Evolutionary conservation across 2,888 invertebrate species (phyloP).

Genomic region (Pseudoips prasinana): DNA sequence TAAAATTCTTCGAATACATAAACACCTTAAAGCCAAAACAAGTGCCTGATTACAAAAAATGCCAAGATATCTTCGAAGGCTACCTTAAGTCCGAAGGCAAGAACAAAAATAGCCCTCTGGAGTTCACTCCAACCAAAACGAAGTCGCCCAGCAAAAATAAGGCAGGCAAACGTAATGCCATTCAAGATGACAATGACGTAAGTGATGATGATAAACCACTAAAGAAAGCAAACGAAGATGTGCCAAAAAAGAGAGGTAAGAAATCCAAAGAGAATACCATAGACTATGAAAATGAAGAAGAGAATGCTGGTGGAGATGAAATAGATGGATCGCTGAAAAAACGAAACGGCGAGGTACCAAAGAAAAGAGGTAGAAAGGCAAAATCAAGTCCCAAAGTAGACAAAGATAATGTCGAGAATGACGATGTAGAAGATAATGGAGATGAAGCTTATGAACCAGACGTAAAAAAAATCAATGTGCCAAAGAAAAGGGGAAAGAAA

Average conservation of each 20-base stretch:
- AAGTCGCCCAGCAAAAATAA: slow-evolving; percentile 34
- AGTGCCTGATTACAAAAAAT: slow-evolving; percentile 87
- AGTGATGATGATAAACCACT: slow-evolving; percentile 11
- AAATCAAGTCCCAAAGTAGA: neutral
- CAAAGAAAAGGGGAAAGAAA: slow-evolving; percentile 35
- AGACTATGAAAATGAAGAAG: slow-evolving; percentile 48
- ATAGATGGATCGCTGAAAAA: slow-evolving; percentile 1
- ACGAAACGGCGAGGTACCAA: slow-evolving; percentile 1
- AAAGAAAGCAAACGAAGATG: slow-evolving; percentile 1
- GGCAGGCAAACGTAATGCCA: slow-evolving; percentile 18
- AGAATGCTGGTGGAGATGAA: neutral
- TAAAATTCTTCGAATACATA: slow-evolving; percentile 86
- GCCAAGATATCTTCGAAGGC: slow-evolving; percentile 83
- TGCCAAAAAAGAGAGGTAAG: slow-evolving; percentile 9
- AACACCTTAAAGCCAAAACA: slow-evolving; percentile 86
- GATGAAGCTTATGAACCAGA: slow-evolving; percentile 22
- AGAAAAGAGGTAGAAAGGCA: slow-evolving; percentile 6
- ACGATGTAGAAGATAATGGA: slow-evolving; percentile 29
- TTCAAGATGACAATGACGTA: slow-evolving; percentile 18
- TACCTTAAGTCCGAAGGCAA: slow-evolving; percentile 85
- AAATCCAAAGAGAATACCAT: slow-evolving; percentile 11
- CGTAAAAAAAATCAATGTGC: slow-evolving; percentile 18
- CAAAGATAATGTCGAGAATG: slow-evolving; percentile 37
- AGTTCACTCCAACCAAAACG: slow-evolving; percentile 66
- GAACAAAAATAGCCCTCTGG: slow-evolving; percentile 80